Percentiles rank a stretch among this genome's conserved stretches.
Conservation (phyloP, 1,140 invertebrate genomes). For the Reticulitermes speratus region DNA sequence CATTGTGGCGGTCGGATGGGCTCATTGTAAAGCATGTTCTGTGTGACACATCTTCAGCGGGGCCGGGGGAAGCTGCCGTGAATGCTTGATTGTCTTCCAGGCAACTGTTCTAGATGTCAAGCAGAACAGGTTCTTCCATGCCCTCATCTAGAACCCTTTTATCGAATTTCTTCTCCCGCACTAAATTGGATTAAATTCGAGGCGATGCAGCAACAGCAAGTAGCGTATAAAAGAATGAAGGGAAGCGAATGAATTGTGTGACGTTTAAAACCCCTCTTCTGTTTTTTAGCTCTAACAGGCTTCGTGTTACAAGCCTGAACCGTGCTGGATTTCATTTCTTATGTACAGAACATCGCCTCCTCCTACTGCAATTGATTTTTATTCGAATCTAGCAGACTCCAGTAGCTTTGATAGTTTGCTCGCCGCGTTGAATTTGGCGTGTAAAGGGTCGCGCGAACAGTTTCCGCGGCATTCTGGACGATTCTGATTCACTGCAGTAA, state of each 20-base stretch:
- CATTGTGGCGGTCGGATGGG: neutral
- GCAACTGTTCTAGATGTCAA: neutral
- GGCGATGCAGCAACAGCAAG: neutral
- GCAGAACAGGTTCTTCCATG: neutral
- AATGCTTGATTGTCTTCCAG: neutral
- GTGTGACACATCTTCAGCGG: neutral
- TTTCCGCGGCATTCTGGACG: too few relatives aligned
- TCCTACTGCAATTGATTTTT: too few relatives aligned
- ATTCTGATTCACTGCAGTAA: too few relatives aligned
- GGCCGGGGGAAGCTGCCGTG: neutral
- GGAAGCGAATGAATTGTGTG: neutral
- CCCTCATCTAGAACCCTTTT: neutral
- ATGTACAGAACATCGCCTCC: neutral
- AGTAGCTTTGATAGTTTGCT: too few relatives aligned
- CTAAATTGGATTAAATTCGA: neutral
- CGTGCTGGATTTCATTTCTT: neutral
- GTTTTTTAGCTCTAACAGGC: neutral
- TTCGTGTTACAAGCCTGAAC: neutral
- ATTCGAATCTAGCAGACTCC: too few relatives aligned
- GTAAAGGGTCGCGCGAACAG: too few relatives aligned
- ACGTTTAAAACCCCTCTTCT: neutral
- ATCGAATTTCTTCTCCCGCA: neutral
- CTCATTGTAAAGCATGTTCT: neutral
- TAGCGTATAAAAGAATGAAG: neutral
- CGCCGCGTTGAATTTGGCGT: too few relatives aligned